phyloP scores from a whole-genome alignment of 2,113 vertebrate species.

The Engystomops pustulosus region DNA sequence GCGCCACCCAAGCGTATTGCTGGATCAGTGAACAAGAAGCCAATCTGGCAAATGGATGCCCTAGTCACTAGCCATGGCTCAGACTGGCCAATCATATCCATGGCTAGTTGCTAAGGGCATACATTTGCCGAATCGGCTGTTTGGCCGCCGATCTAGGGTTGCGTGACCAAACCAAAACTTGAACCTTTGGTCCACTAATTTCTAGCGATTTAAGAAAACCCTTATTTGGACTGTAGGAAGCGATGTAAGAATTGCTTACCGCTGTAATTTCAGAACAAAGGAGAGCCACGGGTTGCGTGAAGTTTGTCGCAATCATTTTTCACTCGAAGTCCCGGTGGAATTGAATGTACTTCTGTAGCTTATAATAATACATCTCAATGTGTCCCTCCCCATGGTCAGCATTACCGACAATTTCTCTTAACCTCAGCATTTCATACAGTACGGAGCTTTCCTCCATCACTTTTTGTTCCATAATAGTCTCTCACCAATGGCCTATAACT shows the following conservation, averaged over 20 bases:
- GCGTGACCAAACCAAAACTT: too few relatives aligned
- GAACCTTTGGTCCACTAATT: too few relatives aligned
- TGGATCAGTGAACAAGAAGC: too few relatives aligned
- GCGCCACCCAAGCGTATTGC: too few relatives aligned
- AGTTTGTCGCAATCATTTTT: not conserved
- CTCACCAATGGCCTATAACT: not conserved
- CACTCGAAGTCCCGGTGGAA: not conserved
- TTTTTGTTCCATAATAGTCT: slow-evolving; percentile 5
- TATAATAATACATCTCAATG: slow-evolving; percentile 24
- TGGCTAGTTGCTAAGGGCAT: too few relatives aligned
- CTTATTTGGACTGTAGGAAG: too few relatives aligned
- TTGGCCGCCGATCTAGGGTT: too few relatives aligned
- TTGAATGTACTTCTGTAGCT: not conserved
- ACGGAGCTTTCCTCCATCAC: slow-evolving; percentile 18
- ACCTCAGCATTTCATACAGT: slow-evolving; percentile 6
- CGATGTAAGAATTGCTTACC: not conserved
- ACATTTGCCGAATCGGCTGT: too few relatives aligned
- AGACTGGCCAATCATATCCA: too few relatives aligned
- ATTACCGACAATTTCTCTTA: not conserved
- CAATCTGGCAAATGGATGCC: too few relatives aligned
- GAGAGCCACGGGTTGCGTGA: not conserved
- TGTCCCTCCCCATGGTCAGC: not conserved
- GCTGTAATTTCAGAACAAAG: not conserved
- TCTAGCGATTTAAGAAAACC: too few relatives aligned
- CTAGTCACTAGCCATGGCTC: too few relatives aligned